phyloP scores from a whole-genome alignment of 2,113 vertebrate species.

The Thinocorus orbignyianus region DNA sequence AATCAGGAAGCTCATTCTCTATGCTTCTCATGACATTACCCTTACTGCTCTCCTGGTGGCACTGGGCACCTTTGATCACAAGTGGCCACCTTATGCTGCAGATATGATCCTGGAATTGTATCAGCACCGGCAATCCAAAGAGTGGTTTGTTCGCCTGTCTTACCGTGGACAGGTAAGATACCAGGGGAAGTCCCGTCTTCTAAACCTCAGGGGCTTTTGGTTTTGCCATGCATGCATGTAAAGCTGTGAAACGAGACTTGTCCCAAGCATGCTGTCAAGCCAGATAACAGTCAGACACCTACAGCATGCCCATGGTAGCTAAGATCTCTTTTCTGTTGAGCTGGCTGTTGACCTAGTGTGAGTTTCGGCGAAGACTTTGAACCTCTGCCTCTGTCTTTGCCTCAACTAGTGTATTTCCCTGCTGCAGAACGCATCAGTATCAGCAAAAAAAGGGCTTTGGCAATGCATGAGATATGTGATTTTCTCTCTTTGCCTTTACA shows the following conservation, averaged over 20 bases:
- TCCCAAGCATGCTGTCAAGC: not conserved
- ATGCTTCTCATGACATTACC: slow-evolving; percentile 88
- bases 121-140: slow-evolving; percentile 78
- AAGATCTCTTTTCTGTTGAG: not conserved
- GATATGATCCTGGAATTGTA: slow-evolving; percentile 89
- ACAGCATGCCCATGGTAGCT: not conserved
- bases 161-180: slow-evolving; percentile 85
- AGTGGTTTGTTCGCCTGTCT: slow-evolving; percentile 84
- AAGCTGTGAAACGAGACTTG: not conserved
- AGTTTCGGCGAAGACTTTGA: not conserved
- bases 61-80: slow-evolving; percentile 88
- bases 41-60: slow-evolving; percentile 87
- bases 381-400: not conserved
- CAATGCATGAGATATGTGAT: not conserved
- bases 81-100: slow-evolving; percentile 89
- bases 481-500: slow-evolving; percentile 57
- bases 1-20: slow-evolving; percentile 89
- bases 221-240: not conserved
- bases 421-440: not conserved
- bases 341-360: not conserved
- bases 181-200: rapidly evolving
- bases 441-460: not conserved
- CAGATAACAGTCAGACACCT: not conserved
- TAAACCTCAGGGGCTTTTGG: not conserved
- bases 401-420: not conserved